Evolutionary conservation across 2,113 vertebrate species (phyloP).

Genomic region (Corythaixoides concolor): DNA sequence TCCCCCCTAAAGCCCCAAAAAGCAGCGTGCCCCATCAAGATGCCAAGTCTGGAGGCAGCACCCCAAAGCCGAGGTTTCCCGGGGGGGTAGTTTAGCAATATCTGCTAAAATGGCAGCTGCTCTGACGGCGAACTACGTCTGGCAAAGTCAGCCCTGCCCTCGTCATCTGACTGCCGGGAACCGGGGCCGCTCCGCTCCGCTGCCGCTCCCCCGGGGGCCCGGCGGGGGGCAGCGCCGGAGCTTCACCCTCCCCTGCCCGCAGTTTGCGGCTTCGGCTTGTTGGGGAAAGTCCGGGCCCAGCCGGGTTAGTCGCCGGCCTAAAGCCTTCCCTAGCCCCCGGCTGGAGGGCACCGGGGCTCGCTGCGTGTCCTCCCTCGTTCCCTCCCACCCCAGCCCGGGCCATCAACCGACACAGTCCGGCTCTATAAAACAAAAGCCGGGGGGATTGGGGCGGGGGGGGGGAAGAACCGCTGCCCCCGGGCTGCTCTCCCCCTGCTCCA

Average conservation of each 20-base stretch:
- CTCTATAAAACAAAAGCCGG: neutral
- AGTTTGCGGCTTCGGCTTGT: fast-evolving
- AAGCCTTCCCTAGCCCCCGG: conserved; percentile 53
- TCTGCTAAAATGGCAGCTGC: conserved; percentile 64
- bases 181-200: neutral
- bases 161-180: conserved; percentile 29
- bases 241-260: neutral
- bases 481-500: neutral
- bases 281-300: conserved; percentile 36
- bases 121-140: conserved; percentile 34
- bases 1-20: neutral
- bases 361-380: neutral
- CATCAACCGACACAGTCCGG: neutral
- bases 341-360: conserved; percentile 67
- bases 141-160: conserved; percentile 50
- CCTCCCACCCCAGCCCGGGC: neutral
- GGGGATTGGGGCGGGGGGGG: too few relatives aligned
- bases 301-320: conserved; percentile 70
- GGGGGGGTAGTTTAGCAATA: neutral
- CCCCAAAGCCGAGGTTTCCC: neutral
- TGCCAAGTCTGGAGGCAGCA: neutral
- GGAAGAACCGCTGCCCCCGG: fast-evolving
- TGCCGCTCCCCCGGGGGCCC: neutral
- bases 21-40: neutral
- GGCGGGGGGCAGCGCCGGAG: neutral